Base-by-base conservation (phyloP, 2,888 invertebrate species). In the Alloscopus bannaensis region DNA sequence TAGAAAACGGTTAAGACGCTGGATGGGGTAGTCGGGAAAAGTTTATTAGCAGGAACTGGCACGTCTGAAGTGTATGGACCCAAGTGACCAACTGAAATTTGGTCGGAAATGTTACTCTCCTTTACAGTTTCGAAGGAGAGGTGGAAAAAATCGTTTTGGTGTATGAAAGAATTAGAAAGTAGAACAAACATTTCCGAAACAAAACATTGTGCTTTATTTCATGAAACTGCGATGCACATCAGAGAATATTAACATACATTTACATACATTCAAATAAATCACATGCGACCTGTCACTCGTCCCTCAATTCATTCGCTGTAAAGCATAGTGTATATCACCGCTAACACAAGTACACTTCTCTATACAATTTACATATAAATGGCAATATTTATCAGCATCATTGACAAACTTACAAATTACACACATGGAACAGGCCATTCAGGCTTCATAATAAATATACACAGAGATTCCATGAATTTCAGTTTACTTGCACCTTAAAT, bases 161-260 rank as follows among this genome's bases (percentile, higher is more conserved):
- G n/a, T n/a, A n/a, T n/a, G n/a, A n/a, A n/a, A n/a, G n/a, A n/a
- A n/a, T n/a, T n/a, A n/a, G n/a, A n/a, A n/a, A n/a, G n/a, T n/a
- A n/a, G n/a, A n/a, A n/a, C n/a, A n/a, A n/a, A n/a, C n/a, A n/a
- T 26, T 20, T 47, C 47, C 11, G 11, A 47, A 47, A 47, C 47
- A 65, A 68, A 72, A 57, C 66, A 40, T 31, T 72, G 66, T 79
- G 66, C 79, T 72, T 65, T 73, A 18, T 72, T 72, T 65, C 66
- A 72, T 59, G 36, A 31, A 71, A 69, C 45, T 69, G 72, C 71
- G 79, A 79, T 71, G 79, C 79, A 79, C 79, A 79, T 79, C 22
- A 75, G 29, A 75, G 36, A 36, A 36, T 36, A 36, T 11, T 52
- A 57, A 24, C 59, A 31, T 72, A 62, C 36, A 42, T 24, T 18